Conservation (phyloP, 2,888 invertebrate genomes). For the Choristoneura rosaceana region DNA sequence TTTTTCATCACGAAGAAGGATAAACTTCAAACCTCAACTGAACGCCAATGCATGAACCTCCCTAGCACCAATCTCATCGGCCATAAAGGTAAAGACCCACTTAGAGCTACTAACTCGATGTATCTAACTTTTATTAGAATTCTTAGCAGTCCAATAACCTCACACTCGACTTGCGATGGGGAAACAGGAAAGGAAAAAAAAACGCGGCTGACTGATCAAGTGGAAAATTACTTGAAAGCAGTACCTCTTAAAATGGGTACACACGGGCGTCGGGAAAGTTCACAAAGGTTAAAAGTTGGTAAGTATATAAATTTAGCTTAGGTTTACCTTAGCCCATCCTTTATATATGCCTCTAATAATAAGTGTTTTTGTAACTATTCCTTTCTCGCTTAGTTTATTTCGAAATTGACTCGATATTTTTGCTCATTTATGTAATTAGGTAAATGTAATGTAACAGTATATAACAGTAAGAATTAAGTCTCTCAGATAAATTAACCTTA, state of each 20-base stretch:
- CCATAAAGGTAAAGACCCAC: conserved; percentile 58
- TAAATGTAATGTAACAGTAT: too few species aligned
- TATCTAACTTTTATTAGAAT: conserved; percentile 76
- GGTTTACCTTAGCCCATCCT: too few species aligned
- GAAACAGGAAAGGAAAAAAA: conserved; percentile 56
- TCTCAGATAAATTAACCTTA: too few species aligned
- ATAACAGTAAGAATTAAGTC: too few species aligned
- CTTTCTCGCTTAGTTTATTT: too few species aligned
- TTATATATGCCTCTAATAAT: too few species aligned
- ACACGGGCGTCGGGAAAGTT: conserved; percentile 43
- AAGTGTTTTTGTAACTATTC: too few species aligned
- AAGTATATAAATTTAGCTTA: neutral
- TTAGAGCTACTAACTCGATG: conserved; percentile 61
- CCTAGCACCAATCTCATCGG: conserved; percentile 20
- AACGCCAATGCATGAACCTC: neutral
- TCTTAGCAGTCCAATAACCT: conserved; percentile 72
- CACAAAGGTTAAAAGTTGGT: neutral
- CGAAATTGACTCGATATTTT: too few species aligned
- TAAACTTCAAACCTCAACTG: conserved; percentile 11
- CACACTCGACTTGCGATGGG: conserved; percentile 69
- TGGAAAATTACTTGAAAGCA: conserved; percentile 77
- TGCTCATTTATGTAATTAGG: too few species aligned
- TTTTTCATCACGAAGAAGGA: neutral
- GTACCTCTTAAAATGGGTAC: conserved; percentile 54
- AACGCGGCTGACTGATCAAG: conserved; percentile 69